Evolutionary conservation across 2,113 vertebrate genomes (phyloP), one percentile per base, ranked within the genome.

Genomic region (Callithrix jacchus): DNA sequence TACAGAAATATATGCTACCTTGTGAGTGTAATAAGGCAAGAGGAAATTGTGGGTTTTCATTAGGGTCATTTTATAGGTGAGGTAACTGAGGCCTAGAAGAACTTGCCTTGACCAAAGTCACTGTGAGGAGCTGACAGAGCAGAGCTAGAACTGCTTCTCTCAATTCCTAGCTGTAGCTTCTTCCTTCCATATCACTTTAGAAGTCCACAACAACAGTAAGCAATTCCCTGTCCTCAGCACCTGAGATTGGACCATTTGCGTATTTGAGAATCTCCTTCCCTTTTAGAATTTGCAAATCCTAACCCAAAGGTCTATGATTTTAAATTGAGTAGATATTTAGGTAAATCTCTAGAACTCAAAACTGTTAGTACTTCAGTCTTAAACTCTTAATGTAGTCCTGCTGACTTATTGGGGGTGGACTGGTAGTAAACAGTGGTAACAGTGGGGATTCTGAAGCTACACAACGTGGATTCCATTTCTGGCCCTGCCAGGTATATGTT

Each of bases 401-500:
- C 9, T 92, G 64, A 93, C 68, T 77, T 92, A 4, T 83, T 95
- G 30, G 52, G 11, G 7, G 17, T 56, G 16, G 37, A 83, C 32
- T 47, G 37, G 37, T 61, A 94, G 23, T 74, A 6, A 17, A 42
- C 10, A 71, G 61, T 73, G 12, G 10, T 93, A 92, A 54, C n/a
- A 76, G 4, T 87, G 4, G 77, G 52, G 64, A 90, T 86, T 96
- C 17, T 84, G 64, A n/a, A 87, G 23, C 3, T 81, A 35, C 20
- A 83, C 3, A 88, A 71, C 27, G 30, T 96, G 40, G 64, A 94
- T 95, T 97, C 70, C 64, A 97, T 30, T 68, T 95, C 18, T 94
- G 37, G 37, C 35, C 14, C 91, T 87, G 30, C 42, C n/a, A 54
- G 23, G 49, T 79, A 83, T 10, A 90, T 0, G 3, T 25, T 74